Evolutionary conservation across 2,888 invertebrate genomes (phyloP), one percentile per base, ranked within the genome.

Genomic region (Melitaea athalia): DNA sequence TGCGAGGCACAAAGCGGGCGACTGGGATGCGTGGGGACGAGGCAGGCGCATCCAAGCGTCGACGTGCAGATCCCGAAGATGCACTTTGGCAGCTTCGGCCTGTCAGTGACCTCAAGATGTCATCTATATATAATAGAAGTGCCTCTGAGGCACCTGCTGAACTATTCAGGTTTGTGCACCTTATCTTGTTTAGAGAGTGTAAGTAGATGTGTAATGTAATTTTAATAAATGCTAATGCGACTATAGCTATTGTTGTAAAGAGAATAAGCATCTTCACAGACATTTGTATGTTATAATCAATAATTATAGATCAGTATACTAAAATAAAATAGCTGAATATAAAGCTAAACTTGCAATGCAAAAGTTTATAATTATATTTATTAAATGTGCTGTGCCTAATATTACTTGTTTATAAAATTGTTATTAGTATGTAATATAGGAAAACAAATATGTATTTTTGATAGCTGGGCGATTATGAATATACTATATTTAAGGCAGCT

Each of bases 61-160:
- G 92, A 76, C 83, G 88, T 80, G 80, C 86, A 72, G 91, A 91
- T 81, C 87, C 88, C 66, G 91, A 92, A 76, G 92, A 92, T 76
- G 86, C 88, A 68, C 89, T 90, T 75, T 97, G 97, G 97, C 97
- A 96, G 86, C 96, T 96, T 81, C 95, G 97, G 80, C 95, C 97
- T 80, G 95, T 96, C 82, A 96, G 95, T 86, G 97, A 97, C 93
- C 95, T 97, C 87, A 97, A 97, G 93, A 96, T 96, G 93, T 95
- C 96, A 80, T 96, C 96, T 88, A 98, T 98, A 87, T 98, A 98
- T 92, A 98, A 98, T 89, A 95, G 94, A 86, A 95, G 94, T 91
- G 95, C 94, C 79, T 95, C 96, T 63, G 97, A 97, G 90, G 96
- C 96, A 85, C 97, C 97, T 64, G 97, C 97, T 78, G 97, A 97